Percentiles rank a stretch among this genome's conserved stretches.
These are phyloP conservation scores for Jaculus jaculus DNA, from an alignment of 2,113 vertebrate genomes.

Conservation along the genomic window DNA sequence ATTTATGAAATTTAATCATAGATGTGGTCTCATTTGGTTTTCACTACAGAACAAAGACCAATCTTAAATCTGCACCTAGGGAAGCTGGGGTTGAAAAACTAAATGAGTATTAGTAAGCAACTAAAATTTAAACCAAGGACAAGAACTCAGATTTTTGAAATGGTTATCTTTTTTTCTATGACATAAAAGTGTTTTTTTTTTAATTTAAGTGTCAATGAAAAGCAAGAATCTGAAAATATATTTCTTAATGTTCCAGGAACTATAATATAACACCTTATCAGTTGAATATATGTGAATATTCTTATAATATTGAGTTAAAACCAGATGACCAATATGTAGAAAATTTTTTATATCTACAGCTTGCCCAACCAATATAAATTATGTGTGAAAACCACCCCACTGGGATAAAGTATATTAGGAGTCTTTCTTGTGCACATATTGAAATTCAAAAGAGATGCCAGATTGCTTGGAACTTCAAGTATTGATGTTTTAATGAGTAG, in stretches of 20 bases:
- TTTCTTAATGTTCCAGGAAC: constrained; percentile 72
- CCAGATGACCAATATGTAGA: constrained; percentile 70
- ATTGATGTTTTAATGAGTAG: constrained; percentile 85
- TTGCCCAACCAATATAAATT: constrained; percentile 71
- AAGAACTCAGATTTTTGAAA: neutral
- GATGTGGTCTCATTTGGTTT: neutral
- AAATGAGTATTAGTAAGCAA: neutral
- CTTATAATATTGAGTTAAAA: constrained; percentile 77
- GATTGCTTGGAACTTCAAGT: constrained; percentile 78
- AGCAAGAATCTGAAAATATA: constrained; percentile 62
- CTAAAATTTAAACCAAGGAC: neutral
- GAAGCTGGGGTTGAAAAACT: neutral
- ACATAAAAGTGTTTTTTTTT: neutral
- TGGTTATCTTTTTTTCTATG: neutral
- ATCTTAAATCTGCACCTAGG: neutral
- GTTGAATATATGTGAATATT: constrained; percentile 76
- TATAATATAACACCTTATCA: constrained; percentile 68
- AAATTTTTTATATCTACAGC: constrained; percentile 69
- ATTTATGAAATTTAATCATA: neutral
- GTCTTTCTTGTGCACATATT: constrained; percentile 69
- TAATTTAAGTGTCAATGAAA: constrained; percentile 53
- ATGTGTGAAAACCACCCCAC: constrained; percentile 71
- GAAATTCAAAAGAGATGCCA: constrained; percentile 80
- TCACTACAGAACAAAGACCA: neutral
- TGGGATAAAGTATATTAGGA: constrained; percentile 76